phyloP scores from a whole-genome alignment of 2,113 vertebrate genomes.

The Capra hircus region DNA sequence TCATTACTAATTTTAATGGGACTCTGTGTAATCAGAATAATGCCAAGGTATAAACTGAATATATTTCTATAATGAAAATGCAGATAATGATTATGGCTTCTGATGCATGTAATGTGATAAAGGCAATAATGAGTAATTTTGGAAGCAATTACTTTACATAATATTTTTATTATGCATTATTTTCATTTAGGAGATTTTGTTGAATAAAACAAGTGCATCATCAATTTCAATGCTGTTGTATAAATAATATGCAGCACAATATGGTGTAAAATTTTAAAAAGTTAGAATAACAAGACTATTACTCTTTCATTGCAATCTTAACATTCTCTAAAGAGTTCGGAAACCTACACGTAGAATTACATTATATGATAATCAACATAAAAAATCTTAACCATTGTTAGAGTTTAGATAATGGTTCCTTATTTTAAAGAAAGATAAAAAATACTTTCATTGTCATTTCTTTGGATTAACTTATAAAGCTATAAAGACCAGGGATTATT shows the following conservation, averaged over 20 bases:
- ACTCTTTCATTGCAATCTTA: not conserved
- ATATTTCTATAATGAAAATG: conserved; percentile 44
- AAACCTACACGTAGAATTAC: not conserved
- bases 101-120: conserved; percentile 27
- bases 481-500: not conserved
- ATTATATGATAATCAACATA: not conserved
- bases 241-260: conserved; percentile 23
- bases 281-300: not conserved
- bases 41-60: conserved; percentile 29
- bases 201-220: not conserved
- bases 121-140: conserved; percentile 42
- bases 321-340: not conserved
- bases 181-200: conserved; percentile 26
- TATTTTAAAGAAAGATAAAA: not conserved
- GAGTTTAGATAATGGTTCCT: not conserved
- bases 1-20: conserved; percentile 40
- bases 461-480: not conserved
- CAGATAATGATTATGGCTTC: conserved; percentile 26
- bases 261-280: not conserved
- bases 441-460: not conserved
- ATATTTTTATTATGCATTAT: conserved; percentile 39
- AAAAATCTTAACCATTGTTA: not conserved
- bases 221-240: not conserved
- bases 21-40: conserved; percentile 43
- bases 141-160: conserved; percentile 28